Conservation (phyloP, 1,140 invertebrate species). For the Drosophila subobscura region DNA sequence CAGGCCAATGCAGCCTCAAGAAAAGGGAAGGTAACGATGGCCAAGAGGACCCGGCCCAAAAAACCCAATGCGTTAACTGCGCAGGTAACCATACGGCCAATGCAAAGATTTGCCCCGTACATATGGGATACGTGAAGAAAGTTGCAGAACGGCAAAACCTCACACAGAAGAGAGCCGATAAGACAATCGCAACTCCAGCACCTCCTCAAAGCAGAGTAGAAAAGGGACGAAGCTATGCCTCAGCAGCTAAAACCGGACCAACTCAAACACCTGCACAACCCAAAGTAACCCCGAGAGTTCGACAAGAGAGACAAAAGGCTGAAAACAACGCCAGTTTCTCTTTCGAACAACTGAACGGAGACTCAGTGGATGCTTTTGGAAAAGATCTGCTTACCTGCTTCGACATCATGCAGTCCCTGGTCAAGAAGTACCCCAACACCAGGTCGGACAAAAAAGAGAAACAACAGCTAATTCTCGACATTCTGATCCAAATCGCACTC, state of each 20-base stretch:
- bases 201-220: background rate
- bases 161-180: rapidly evolving
- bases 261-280: no score
- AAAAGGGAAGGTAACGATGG: background rate
- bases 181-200: background rate
- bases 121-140: background rate
- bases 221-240: background rate
- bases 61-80: constrained; percentile 3
- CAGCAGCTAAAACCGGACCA: background rate
- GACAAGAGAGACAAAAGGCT: background rate
- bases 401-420: background rate
- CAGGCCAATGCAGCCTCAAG: background rate
- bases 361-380: background rate
- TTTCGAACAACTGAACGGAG: background rate
- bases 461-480: background rate
- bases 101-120: background rate
- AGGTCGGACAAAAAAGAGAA: background rate
- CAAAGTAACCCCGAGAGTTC: background rate
- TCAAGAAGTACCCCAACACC: background rate
- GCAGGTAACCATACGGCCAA: constrained; percentile 1
- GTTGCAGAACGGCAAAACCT: no score
- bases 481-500: background rate
- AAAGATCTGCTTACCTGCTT: background rate
- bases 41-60: background rate
- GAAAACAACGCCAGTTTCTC: background rate